Evolutionary conservation across 2,113 vertebrate genomes (phyloP), one percentile per base, ranked within the genome.

Genomic region (Larimichthys polyactis): DNA sequence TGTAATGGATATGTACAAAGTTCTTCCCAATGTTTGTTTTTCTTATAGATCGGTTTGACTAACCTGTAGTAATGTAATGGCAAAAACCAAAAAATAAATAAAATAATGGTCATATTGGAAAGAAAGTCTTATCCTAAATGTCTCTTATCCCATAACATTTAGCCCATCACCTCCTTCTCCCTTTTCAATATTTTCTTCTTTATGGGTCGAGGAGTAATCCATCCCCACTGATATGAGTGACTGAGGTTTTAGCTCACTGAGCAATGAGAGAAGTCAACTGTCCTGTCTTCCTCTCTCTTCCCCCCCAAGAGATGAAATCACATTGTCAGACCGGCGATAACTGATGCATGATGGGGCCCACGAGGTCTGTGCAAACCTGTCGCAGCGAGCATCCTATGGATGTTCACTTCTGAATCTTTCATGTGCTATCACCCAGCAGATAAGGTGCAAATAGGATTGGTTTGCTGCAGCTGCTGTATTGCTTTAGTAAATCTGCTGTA

Each of bases 381-480:
- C 27, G 17, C 40, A 27, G 63, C 78, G 77, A 32, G 63, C 78
- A 4, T 64, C 70, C 69, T n/a, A 46, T 22, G 36, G 77, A 74
- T 81, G 90, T 72, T 87, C 71, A 24, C 85, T 65, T 49, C 69
- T 87, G 79, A 87, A 89, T 86, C 69, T 89, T 89, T 90, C 71
- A 84, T 85, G 71, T 36, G 48, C 64, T 59, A 84, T 86, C 78
- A 76, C 55, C 66, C 12, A 3, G 11, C 75, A 6, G 71, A 86
- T 90, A 90, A 91, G 86, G 88, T 83, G 83, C 67, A 90, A 92
- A 91, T 87, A 82, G 74, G 83, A 85, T 91, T 84, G 32, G 17
- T 80, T 60, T 0, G 1, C 71, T 46, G 68, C 62, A 52, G 78
- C 73, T 64, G 79, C 75, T 54, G 73, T 78, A 52, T 82, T 81